Conservation (phyloP, 2,797 vertebrate species). For the Dicrostonyx torquatus region DNA sequence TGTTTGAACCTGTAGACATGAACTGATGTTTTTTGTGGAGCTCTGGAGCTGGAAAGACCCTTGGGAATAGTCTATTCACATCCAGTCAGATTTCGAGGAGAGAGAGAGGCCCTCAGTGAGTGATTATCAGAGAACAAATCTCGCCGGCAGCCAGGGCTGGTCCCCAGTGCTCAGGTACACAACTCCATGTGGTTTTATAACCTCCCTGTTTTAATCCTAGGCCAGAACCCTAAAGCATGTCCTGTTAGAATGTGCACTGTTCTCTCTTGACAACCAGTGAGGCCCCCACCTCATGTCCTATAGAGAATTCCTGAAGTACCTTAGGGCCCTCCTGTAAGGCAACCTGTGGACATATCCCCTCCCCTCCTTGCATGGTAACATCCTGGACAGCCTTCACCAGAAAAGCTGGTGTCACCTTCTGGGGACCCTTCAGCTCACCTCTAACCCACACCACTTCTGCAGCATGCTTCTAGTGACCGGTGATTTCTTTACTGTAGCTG, state of each 20-base stretch:
- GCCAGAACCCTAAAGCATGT: not conserved
- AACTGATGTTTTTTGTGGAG: not conserved
- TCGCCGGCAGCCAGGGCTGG: not conserved
- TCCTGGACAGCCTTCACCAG: not conserved
- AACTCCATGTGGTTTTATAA: not conserved
- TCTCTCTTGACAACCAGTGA: not conserved
- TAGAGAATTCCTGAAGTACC: not conserved
- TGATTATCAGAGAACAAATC: not conserved
- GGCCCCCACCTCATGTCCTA: not conserved
- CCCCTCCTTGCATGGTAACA: not conserved
- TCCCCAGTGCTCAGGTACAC: not conserved
- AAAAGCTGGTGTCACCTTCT: not conserved
- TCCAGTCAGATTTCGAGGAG: not conserved
- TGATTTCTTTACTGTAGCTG: not conserved
- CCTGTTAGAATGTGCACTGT: not conserved
- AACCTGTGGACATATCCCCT: not conserved
- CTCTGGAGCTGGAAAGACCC: not conserved
- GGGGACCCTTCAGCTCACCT: not conserved
- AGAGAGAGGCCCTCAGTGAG: not conserved
- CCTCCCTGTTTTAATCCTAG: not conserved
- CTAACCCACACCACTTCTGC: not conserved
- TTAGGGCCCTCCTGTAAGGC: not conserved
- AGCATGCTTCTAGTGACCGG: fast-evolving
- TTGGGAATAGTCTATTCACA: not conserved
- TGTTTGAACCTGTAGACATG: not conserved